Conservation (phyloP, 2,888 invertebrate genomes). For the Folsomia candida region DNA sequence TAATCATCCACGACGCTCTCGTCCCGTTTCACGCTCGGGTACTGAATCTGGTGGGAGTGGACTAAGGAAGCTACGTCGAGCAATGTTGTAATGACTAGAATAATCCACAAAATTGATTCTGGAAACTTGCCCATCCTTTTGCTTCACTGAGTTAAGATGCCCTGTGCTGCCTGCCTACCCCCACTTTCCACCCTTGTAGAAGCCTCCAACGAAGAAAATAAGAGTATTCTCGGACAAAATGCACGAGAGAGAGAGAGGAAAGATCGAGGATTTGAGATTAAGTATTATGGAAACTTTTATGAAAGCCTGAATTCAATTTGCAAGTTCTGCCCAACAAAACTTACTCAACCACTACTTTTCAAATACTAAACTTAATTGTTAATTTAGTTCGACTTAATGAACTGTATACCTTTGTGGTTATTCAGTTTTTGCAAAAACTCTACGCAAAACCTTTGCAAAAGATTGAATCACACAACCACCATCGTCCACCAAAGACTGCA, state of each 20-base stretch:
- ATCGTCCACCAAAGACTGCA: too few species aligned
- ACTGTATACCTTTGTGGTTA: too few species aligned
- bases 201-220: too few species aligned
- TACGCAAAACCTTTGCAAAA: too few species aligned
- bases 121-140: constrained; percentile 20
- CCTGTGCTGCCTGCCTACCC: neutral
- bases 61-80: neutral
- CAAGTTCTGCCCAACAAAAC: neutral
- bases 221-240: too few species aligned
- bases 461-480: too few species aligned
- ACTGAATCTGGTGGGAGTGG: constrained; percentile 56
- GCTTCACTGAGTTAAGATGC: constrained; percentile 9
- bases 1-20: constrained; percentile 74
- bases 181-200: too few species aligned
- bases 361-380: constrained; percentile 14
- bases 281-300: constrained; percentile 13
- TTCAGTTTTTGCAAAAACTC: too few species aligned
- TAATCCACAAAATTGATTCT: constrained; percentile 19
- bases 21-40: constrained; percentile 77
- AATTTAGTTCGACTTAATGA: constrained; percentile 17
- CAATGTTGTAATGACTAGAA: constrained; percentile 7
- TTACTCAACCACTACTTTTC: neutral
- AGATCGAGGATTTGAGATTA: constrained; percentile 14
- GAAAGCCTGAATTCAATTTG: constrained; percentile 18
- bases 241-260: too few species aligned